Conservation (phyloP, 2,888 invertebrate genomes). For the Eupsilia transversa region DNA sequence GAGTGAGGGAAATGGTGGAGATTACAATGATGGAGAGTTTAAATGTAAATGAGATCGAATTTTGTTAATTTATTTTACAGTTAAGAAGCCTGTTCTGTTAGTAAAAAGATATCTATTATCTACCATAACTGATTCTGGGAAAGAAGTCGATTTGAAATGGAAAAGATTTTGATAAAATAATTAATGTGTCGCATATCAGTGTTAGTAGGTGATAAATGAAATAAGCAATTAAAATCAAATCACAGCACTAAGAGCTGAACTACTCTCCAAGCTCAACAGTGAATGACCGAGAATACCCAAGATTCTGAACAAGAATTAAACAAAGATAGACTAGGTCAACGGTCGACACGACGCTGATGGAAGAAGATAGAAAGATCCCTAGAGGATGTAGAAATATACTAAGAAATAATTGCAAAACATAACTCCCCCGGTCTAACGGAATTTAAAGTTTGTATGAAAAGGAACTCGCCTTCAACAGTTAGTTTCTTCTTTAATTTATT, state of each 20-base stretch:
- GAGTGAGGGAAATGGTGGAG: background rate
- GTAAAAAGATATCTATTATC: background rate
- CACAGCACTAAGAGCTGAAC: background rate
- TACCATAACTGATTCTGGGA: background rate
- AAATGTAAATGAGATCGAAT: conserved; percentile 2
- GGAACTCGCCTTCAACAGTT: conserved; percentile 28
- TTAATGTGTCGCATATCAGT: background rate
- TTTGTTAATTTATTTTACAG: background rate
- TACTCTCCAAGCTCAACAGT: background rate
- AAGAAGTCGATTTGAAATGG: background rate
- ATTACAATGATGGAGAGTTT: background rate
- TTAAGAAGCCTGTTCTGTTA: background rate
- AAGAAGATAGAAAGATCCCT: background rate
- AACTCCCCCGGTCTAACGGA: background rate
- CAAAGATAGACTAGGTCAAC: background rate
- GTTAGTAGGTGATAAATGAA: background rate
- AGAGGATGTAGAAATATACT: background rate
- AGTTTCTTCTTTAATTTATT: conserved; percentile 36
- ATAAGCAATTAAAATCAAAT: background rate
- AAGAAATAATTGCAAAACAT: background rate
- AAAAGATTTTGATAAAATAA: background rate
- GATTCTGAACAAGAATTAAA: background rate
- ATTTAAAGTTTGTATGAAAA: conserved; percentile 5
- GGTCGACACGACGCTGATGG: background rate
- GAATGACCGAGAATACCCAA: background rate